Evolutionary conservation across 2,888 invertebrate genomes (phyloP), one percentile per base, ranked within the genome.

Genomic region (Ditylenchus weischeri): DNA sequence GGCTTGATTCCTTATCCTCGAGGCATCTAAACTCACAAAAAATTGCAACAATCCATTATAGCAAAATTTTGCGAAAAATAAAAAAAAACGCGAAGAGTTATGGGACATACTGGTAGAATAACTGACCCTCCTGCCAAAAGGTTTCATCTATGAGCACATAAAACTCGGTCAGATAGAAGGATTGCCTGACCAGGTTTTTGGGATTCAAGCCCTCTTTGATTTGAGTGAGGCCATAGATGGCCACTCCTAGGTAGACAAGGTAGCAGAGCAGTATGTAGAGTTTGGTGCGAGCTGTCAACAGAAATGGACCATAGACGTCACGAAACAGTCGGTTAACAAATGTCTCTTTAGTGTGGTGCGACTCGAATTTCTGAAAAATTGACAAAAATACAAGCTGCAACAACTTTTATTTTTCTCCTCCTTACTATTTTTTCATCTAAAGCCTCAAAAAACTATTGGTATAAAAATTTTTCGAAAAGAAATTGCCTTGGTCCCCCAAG

Each of bases 111-210:
- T n/a, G n/a, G n/a, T n/a, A n/a, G n/a, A n/a, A 67, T 35, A n/a
- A 60, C 62, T 18, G 15, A 77, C 78, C 81, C 73, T 81, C 81
- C 64, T 76, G 68, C 81, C 81, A 81, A 65, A 81, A 79, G 10
- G 81, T 81, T 60, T 81, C 80, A 63, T 81, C 79, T 51, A 81
- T 81, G 21, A 82, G 71, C 49, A 68, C 65, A 67, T 81, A 81
- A 69, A 82, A 81, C 43, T 79, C 75, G 48, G 73, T 74, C 13
- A 81, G 71, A 59, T 81, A 81, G 70, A 81, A 81, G 21, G 70
- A 69, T 38, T 48, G 48, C 15, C 78, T 74, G 29, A 81, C 77
- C 18, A 81, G 69, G 51, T 77, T 76, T 66, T 77, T 77, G 7
- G 79, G 80, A 62, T 79, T 76, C 47, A 74, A 65, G 11, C 76